Conservation (phyloP, 2,888 invertebrate species). For the Melitaea athalia region DNA sequence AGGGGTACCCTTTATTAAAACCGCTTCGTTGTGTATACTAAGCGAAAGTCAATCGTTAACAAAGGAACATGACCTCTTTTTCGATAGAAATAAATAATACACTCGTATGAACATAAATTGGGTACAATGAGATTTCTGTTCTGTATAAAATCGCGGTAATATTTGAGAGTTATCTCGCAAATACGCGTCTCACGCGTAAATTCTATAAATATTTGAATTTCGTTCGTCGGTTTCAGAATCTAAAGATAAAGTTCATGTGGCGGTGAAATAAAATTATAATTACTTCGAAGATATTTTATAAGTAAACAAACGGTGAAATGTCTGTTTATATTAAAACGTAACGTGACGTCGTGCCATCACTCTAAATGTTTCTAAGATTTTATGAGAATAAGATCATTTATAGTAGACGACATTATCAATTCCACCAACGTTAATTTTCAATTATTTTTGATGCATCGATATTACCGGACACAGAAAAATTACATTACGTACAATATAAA, state of each 20-base stretch:
- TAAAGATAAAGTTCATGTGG: constrained; percentile 20
- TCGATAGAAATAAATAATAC: neutral
- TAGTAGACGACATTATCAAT: too few relatives aligned
- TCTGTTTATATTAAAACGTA: neutral
- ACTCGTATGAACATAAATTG: constrained; percentile 4
- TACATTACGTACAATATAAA: too few relatives aligned
- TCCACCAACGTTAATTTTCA: too few relatives aligned
- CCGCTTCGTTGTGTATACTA: constrained; percentile 14
- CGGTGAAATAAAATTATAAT: constrained; percentile 11
- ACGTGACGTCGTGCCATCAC: neutral
- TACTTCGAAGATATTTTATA: constrained; percentile 3
- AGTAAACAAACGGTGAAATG: neutral
- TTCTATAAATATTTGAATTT: constrained; percentile 65
- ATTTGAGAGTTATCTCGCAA: constrained; percentile 42
- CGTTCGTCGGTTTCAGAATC: constrained; percentile 38
- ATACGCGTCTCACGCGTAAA: constrained; percentile 48
- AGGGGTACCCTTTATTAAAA: constrained; percentile 34
- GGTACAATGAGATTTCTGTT: neutral
- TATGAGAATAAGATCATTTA: too few relatives aligned
- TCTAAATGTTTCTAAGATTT: neutral
- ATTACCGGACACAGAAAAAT: too few relatives aligned
- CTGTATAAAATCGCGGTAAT: constrained; percentile 31
- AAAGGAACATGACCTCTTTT: constrained; percentile 9
- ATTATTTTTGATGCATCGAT: too few relatives aligned
- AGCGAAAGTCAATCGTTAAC: neutral